Evolutionary conservation across 2,113 vertebrate species (phyloP), one percentile per base, ranked within the genome.

Genomic region (Cairina moschata): DNA sequence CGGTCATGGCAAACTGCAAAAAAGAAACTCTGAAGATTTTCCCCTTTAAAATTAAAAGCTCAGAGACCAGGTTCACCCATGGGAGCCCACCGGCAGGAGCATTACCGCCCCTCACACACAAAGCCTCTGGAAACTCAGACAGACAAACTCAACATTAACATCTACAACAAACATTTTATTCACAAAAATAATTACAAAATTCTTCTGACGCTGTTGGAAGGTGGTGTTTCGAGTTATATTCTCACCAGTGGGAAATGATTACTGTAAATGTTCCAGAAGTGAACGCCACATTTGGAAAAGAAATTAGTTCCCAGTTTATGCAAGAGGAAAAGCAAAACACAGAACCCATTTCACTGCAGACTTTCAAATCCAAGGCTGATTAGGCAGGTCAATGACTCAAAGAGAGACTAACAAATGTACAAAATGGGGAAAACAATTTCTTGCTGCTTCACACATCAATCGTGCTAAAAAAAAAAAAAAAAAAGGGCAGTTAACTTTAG

Each of bases 151-250:
- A 46, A 8, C 11, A 42, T 36, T 3, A 32, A 48, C 31, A 4
- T 25, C 72, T 60, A 56, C 83, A 55, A 26, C 3, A 8, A 68
- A 28, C 42, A 28, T 50, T 90, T 94, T 90, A 79, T 88, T 95
- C 92, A 90, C 91, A 62, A 71, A 87, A 91, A 81, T 62, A 69
- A 87, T 36, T 18, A 66, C 69, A 72, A 77, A 91, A 83, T 74
- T 31, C 82, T 67, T 76, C 60, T 26, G 88, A 40, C 29, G 4
- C 46, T 36, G 50, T 38, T 44, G 59, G 32, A 40, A 91, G 88
- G 77, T 11, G 44, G 38, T 8, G 56, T 8, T 90, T 58, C 22
- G 9, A 32, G 25, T 59, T 60, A 40, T 17, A 28, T 28, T 32
- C 71, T 62, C 55, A 32, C 13, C 76, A 36, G 54, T 1, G 3